These are phyloP conservation scores for Carabus problematicus DNA, from an alignment of 2,888 invertebrate species.

Conservation along the genomic window DNA sequence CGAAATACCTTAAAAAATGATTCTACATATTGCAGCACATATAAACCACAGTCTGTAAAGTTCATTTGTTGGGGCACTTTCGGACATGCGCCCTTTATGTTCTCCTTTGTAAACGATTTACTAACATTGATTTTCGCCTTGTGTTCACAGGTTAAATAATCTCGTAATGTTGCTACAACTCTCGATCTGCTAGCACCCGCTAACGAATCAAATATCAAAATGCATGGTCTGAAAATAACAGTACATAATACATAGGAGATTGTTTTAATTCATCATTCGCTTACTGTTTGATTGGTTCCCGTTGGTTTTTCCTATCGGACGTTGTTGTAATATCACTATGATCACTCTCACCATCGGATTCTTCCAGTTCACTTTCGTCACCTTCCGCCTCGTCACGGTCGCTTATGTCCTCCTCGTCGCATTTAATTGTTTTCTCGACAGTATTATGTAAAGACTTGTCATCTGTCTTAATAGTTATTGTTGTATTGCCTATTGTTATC, in stretches of 20 bases:
- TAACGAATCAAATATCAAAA: constrained; percentile 94
- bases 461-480: constrained; percentile 64
- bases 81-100: constrained; percentile 85
- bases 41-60: constrained; percentile 96
- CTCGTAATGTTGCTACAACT: constrained; percentile 88
- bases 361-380: constrained; percentile 73
- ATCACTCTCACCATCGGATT: constrained; percentile 61
- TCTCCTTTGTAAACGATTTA: constrained; percentile 79
- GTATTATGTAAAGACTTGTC: constrained; percentile 52
- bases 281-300: constrained; percentile 72
- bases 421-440: constrained; percentile 64
- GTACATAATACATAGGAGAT: neutral
- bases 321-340: constrained; percentile 55
- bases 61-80: constrained; percentile 98
- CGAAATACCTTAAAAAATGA: constrained; percentile 82
- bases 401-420: constrained; percentile 75
- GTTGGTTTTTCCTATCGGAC: constrained; percentile 51
- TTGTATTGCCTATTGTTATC: constrained; percentile 73
- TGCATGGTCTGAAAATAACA: constrained; percentile 79
- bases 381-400: constrained; percentile 74
- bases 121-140: constrained; percentile 71
- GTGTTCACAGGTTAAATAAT: constrained; percentile 89
- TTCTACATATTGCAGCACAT: constrained; percentile 94
- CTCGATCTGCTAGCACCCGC: constrained; percentile 81
- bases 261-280: constrained; percentile 49